phyloP scores from a whole-genome alignment of 2,888 invertebrate species.

The Sphecodes monilicornis region DNA sequence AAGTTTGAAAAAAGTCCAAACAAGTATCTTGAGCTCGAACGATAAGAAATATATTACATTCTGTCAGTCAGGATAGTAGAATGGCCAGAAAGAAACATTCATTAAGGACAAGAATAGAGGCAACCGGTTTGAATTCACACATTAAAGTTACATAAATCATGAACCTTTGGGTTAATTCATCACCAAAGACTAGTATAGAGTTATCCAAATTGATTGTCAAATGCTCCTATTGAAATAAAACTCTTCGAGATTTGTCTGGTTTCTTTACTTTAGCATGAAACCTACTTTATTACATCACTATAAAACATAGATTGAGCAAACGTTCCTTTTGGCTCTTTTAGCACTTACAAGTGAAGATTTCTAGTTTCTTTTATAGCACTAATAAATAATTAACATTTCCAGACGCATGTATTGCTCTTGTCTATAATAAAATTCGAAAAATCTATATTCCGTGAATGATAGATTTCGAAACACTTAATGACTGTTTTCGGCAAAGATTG shows the following conservation, averaged over 20 bases:
- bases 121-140: slow-evolving; percentile 2
- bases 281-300: background rate
- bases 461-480: background rate
- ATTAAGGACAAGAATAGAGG: background rate
- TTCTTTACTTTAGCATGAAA: background rate
- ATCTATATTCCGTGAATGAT: background rate
- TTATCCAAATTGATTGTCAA: slow-evolving; percentile 2
- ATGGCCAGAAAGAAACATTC: background rate
- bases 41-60: background rate
- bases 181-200: background rate
- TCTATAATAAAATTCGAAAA: background rate
- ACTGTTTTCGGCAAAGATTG: background rate
- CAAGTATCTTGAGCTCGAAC: background rate
- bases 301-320: background rate
- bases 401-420: background rate
- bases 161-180: background rate
- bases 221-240: background rate
- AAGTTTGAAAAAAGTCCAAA: background rate
- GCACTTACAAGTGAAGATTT: background rate
- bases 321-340: background rate
- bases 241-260: background rate
- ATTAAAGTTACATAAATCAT: slow-evolving; percentile 3
- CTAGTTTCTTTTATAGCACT: background rate
- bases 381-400: background rate
- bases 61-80: background rate